A percentile compares a stretch with the other conserved stretches of the same genome.
Evolutionary conservation across 2,113 vertebrate species (phyloP).

Genomic region (Syngnathoides biaculeatus): DNA sequence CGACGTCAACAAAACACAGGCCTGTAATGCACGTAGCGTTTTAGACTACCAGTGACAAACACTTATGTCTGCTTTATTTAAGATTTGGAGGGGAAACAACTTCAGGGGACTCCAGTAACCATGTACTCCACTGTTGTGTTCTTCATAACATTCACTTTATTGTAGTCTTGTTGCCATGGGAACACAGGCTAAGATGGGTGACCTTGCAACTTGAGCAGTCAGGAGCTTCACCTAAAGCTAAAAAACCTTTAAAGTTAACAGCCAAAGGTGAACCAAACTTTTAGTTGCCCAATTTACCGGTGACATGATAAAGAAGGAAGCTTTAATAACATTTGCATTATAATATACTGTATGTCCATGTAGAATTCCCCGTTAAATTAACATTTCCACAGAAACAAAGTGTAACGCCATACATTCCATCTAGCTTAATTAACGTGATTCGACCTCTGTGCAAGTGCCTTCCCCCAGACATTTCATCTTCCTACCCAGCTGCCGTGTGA

Average conservation of each 20-base stretch:
- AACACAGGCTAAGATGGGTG: conserved; percentile 23
- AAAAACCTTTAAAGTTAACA: background rate
- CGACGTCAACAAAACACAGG: background rate
- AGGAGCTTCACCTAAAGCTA: background rate
- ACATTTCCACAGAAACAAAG: background rate
- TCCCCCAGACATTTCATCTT: conserved; percentile 43
- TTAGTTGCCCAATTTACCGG: too few relatives aligned
- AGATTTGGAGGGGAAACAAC: background rate
- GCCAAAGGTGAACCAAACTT: too few relatives aligned
- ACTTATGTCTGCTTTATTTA: background rate
- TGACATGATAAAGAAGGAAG: background rate
- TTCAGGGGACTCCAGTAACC: background rate
- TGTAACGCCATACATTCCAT: background rate
- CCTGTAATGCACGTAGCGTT: background rate
- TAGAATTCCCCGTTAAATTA: background rate
- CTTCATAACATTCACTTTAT: background rate
- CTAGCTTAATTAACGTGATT: background rate
- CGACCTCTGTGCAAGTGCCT: background rate
- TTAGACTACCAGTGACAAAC: background rate
- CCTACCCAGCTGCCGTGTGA: conserved; percentile 24
- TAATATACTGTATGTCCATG: background rate
- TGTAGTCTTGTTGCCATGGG: conserved; percentile 24
- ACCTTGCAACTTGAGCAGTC: conserved; percentile 1
- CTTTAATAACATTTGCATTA: conserved; percentile 4
- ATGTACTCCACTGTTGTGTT: background rate